Evolutionary conservation across 2,888 invertebrate genomes (phyloP).

Genomic region (Stratiomys singularior): DNA sequence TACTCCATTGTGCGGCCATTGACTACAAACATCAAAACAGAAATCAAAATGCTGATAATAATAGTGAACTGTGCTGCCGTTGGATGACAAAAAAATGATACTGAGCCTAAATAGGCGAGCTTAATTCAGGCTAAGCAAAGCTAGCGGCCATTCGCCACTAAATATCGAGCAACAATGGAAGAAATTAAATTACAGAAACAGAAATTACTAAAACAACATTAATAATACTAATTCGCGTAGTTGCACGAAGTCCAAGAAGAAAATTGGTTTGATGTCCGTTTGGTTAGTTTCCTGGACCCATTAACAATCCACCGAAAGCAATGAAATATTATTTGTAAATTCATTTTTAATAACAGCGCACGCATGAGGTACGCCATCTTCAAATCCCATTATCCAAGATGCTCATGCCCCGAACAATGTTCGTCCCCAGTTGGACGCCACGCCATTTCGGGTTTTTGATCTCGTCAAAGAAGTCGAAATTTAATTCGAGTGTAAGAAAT

Average conservation of each 20-base stretch:
- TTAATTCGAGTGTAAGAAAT: background rate
- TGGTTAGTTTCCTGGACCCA: conserved; percentile 43
- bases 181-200: background rate
- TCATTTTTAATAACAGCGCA: conserved; percentile 53
- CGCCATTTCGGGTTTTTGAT: conserved; percentile 51
- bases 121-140: background rate
- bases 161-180: background rate
- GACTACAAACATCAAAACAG: conserved; percentile 27
- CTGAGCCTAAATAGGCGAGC: background rate
- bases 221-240: conserved; percentile 10
- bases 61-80: background rate
- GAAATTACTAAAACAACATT: conserved; percentile 9
- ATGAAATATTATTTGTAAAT: conserved; percentile 50
- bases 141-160: background rate
- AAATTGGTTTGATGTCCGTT: conserved; percentile 49
- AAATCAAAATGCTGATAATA: conserved; percentile 32
- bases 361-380: conserved; percentile 53
- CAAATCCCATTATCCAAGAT: conserved; percentile 47
- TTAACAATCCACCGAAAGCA: conserved; percentile 46
- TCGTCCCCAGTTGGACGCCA: background rate
- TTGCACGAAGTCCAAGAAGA: conserved; percentile 43
- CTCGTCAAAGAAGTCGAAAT: conserved; percentile 38
- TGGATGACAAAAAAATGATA: background rate
- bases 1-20: conserved; percentile 20
- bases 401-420: background rate